phyloP scores from a whole-genome alignment of 2,888 invertebrate genomes.

The Hirtodrosophila duncani region DNA sequence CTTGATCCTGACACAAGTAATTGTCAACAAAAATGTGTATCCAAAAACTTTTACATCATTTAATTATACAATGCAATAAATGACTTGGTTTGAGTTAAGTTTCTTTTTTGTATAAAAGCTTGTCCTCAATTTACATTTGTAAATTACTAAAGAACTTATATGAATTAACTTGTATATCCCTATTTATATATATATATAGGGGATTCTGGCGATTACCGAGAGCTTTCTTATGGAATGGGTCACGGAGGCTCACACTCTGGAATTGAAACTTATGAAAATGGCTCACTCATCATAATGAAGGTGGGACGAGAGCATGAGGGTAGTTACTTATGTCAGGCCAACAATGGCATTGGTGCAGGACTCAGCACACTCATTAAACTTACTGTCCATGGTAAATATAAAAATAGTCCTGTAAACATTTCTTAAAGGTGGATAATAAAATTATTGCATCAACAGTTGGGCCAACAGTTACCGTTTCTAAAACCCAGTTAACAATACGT shows the following conservation, averaged over 20 bases:
- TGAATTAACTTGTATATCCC: no score
- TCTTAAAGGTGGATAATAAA: no score
- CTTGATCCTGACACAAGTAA: no score
- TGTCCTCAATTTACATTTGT: background rate
- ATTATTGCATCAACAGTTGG: conserved; percentile 75
- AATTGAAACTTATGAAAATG: conserved; percentile 77
- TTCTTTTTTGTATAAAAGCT: background rate
- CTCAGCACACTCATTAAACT: conserved; percentile 82
- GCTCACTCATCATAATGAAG: conserved; percentile 80
- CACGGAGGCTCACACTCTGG: conserved; percentile 70
- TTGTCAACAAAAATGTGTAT: no score
- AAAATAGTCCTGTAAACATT: background rate
- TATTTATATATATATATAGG: conserved; percentile 45
- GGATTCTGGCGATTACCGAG: conserved; percentile 80
- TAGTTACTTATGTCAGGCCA: conserved; percentile 81
- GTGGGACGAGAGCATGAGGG: conserved; percentile 80
- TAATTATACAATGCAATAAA: no score
- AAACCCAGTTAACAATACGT: conserved; percentile 79
- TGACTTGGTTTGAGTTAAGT: background rate
- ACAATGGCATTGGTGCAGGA: conserved; percentile 82
- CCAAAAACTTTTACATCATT: no score
- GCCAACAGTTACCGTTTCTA: conserved; percentile 79
- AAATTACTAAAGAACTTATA: background rate
- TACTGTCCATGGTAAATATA: conserved; percentile 81
- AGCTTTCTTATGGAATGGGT: conserved; percentile 78